These are phyloP conservation scores for Misgurnus anguillicaudatus DNA, from an alignment of 2,113 vertebrate species.

Conservation along the genomic window DNA sequence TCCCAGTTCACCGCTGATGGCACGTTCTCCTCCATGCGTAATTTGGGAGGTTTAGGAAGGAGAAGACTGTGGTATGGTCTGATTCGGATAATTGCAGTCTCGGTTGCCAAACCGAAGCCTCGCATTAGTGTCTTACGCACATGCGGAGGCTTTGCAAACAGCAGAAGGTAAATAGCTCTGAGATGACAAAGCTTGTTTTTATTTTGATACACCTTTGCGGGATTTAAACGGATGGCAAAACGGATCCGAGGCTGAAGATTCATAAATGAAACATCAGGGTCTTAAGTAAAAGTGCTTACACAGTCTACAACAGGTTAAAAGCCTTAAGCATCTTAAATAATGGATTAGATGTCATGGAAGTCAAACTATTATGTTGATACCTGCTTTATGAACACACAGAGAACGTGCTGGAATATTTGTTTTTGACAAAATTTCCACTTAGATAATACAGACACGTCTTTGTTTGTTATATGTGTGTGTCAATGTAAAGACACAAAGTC, in stretches of 20 bases:
- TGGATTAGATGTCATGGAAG: background rate
- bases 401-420: background rate
- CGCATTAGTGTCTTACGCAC: slow-evolving; percentile 41
- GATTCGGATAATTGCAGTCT: slow-evolving; percentile 53
- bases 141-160: slow-evolving; percentile 37
- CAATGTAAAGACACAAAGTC: background rate
- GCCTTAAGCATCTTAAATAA: background rate
- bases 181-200: slow-evolving; percentile 38
- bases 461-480: too few relatives aligned
- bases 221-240: slow-evolving; percentile 29
- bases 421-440: background rate
- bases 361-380: background rate
- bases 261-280: slow-evolving; percentile 11
- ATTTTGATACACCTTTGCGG: slow-evolving; percentile 14
- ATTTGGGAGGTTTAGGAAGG: slow-evolving; percentile 43
- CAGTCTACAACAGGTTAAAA: slow-evolving; percentile 4
- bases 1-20: slow-evolving; percentile 42
- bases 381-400: background rate
- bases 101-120: slow-evolving; percentile 45
- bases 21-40: slow-evolving; percentile 46
- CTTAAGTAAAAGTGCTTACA: background rate
- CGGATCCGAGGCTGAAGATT: slow-evolving; percentile 11
- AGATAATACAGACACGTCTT: too few relatives aligned
- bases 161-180: slow-evolving; percentile 46
- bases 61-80: slow-evolving; percentile 39